Conservation (phyloP, 1,140 invertebrate species). For the Drosophila insularis region DNA sequence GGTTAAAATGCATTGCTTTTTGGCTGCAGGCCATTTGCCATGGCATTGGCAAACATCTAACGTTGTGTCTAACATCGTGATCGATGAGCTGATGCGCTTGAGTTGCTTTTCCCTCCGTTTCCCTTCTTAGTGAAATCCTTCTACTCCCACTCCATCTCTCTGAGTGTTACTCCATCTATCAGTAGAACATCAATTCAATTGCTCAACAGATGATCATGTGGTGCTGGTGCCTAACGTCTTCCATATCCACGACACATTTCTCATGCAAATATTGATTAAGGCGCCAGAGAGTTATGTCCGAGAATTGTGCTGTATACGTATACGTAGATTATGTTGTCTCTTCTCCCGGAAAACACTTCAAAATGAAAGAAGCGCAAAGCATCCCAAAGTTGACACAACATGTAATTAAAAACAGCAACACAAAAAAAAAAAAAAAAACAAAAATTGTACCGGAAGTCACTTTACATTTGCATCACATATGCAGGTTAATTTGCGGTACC, state of each 20-base stretch:
- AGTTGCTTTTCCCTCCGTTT: conserved; percentile 17
- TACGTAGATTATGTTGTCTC: background rate
- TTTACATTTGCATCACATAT: no score
- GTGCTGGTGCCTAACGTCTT: conserved; percentile 21
- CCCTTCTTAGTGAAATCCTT: background rate
- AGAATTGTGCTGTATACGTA: background rate
- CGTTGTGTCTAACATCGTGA: conserved; percentile 41
- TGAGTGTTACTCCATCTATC: background rate
- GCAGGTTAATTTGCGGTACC: no score
- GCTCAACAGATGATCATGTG: conserved; percentile 31
- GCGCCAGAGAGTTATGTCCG: conserved; percentile 9
- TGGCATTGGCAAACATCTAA: conserved; percentile 26
- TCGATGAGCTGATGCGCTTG: conserved; percentile 60
- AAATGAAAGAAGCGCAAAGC: no score
- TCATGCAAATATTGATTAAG: conserved; percentile 61
- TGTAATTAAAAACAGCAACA: no score
- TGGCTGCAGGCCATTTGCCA: conserved; percentile 37
- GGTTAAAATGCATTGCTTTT: conserved; percentile 50
- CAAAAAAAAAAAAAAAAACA: no score
- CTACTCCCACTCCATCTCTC: background rate
- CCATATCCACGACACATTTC: conserved; percentile 36
- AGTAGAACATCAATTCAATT: conserved; percentile 3
- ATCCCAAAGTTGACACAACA: no score
- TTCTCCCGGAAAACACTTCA: no score
- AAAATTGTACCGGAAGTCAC: no score